Evolutionary conservation across 2,888 invertebrate genomes (phyloP).

Genomic region (Smittia sp.): DNA sequence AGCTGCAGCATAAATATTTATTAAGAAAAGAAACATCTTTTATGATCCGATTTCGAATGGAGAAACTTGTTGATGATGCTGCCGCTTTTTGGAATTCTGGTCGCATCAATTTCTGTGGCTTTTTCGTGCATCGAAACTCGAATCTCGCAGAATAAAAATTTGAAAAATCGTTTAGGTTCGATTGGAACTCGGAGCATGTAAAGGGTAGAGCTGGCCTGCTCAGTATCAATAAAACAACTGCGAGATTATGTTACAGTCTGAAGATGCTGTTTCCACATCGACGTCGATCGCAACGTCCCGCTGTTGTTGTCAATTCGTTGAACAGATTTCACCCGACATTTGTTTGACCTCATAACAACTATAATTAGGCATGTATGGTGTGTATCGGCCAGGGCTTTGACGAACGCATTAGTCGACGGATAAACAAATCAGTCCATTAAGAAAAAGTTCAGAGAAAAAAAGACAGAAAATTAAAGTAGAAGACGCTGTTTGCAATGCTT

Average conservation of each 20-base stretch:
- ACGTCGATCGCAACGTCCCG: neutral
- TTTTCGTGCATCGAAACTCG: neutral
- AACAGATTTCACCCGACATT: neutral
- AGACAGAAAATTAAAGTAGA: neutral
- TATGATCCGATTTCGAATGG: neutral
- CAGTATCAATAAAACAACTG: neutral
- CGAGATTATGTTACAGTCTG: neutral
- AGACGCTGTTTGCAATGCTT: constrained; percentile 3
- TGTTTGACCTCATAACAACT: neutral
- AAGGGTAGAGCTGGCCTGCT: neutral
- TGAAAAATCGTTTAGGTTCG: neutral
- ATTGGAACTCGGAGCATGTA: neutral
- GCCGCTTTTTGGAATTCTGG: neutral
- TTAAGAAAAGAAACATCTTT: constrained; percentile 18
- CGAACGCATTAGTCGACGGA: neutral
- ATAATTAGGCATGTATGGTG: neutral
- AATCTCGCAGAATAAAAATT: constrained; percentile 7
- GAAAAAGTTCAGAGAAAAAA: neutral
- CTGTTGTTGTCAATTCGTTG: neutral
- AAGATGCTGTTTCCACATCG: neutral
- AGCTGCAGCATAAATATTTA: constrained; percentile 31
- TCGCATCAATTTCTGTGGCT: neutral
- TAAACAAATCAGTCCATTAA: neutral
- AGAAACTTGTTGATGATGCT: neutral
- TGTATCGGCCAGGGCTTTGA: neutral